Conservation (phyloP, 2,113 vertebrate species). For the Melanerpes aurifrons region DNA sequence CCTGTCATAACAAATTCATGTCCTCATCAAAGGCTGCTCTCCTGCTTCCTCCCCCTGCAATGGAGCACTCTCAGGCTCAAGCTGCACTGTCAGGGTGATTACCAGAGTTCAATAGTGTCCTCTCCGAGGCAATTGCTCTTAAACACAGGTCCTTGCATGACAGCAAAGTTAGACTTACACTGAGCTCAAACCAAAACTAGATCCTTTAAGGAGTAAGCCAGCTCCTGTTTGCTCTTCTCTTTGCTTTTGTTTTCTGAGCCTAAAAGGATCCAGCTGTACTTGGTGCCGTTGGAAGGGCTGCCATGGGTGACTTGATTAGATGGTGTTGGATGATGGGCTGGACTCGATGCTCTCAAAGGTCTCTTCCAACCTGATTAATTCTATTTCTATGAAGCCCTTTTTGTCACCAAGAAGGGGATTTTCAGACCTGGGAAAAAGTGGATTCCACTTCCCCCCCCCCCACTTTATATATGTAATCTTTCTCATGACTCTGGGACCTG, state of each 20-base stretch:
- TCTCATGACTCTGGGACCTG: background rate
- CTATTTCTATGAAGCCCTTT: background rate
- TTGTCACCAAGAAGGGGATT: background rate
- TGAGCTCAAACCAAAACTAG: constrained; percentile 40
- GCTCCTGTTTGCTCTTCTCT: constrained; percentile 1
- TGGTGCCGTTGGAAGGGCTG: background rate
- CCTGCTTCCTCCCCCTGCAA: constrained; percentile 41
- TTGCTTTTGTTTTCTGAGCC: background rate
- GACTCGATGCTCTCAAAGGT: no score
- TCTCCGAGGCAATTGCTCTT: constrained; percentile 65
- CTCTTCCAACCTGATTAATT: no score
- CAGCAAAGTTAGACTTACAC: constrained; percentile 34
- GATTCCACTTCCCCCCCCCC: background rate
- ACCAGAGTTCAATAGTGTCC: constrained; percentile 51
- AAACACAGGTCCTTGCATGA: constrained; percentile 56
- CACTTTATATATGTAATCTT: background rate
- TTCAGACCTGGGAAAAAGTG: background rate
- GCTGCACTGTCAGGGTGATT: constrained; percentile 57
- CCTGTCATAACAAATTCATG: constrained; percentile 73
- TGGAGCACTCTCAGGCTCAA: constrained; percentile 37
- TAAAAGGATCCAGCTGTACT: background rate
- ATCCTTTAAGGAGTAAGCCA: constrained; percentile 40
- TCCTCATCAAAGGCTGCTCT: constrained; percentile 66
- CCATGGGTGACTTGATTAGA: no score
- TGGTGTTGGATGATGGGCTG: no score